A percentile compares a stretch with the other conserved stretches of the same genome.
phyloP scores from a whole-genome alignment of 2,888 invertebrate genomes.

The Agrilus cyanescens region DNA sequence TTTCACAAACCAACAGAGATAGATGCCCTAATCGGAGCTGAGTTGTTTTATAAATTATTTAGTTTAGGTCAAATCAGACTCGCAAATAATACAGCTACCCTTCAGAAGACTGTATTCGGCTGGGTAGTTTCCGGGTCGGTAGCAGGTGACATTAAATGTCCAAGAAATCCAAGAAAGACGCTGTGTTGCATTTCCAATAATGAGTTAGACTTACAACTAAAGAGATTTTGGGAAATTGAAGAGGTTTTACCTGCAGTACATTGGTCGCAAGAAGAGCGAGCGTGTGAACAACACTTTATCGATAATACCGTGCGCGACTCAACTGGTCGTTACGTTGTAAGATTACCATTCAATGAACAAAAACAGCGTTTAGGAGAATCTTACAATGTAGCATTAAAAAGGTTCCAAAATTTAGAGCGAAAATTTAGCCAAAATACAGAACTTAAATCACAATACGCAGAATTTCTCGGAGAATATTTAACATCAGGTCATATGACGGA shows the following conservation, averaged over 20 bases:
- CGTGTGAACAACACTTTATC: conserved; percentile 15
- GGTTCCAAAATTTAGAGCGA: conserved; percentile 15
- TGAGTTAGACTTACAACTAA: conserved; percentile 1
- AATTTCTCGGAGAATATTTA: conserved; percentile 17
- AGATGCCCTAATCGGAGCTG: too few species aligned
- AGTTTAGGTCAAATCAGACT: too few species aligned
- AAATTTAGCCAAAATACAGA: conserved; percentile 9
- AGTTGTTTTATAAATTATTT: too few species aligned
- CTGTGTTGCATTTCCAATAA: too few species aligned
- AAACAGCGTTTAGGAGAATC: conserved; percentile 14
- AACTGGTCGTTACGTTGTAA: conserved; percentile 13
- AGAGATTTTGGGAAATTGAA: conserved; percentile 18
- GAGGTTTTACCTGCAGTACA: conserved; percentile 6
- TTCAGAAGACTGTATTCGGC: conserved; percentile 15
- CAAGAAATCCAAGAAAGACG: too few species aligned
- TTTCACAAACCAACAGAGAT: too few species aligned
- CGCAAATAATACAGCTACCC: conserved; percentile 1
- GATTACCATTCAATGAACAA: conserved; percentile 9
- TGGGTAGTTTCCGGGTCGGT: conserved; percentile 15
- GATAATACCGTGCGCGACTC: conserved; percentile 9
- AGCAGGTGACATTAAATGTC: not conserved
- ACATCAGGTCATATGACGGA: conserved; percentile 15
- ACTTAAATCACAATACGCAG: conserved; percentile 10
- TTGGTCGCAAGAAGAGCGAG: conserved; percentile 12
- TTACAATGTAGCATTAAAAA: conserved; percentile 8